phyloP scores from a whole-genome alignment of 2,797 vertebrate genomes.

The Micromesistius poutassou region DNA sequence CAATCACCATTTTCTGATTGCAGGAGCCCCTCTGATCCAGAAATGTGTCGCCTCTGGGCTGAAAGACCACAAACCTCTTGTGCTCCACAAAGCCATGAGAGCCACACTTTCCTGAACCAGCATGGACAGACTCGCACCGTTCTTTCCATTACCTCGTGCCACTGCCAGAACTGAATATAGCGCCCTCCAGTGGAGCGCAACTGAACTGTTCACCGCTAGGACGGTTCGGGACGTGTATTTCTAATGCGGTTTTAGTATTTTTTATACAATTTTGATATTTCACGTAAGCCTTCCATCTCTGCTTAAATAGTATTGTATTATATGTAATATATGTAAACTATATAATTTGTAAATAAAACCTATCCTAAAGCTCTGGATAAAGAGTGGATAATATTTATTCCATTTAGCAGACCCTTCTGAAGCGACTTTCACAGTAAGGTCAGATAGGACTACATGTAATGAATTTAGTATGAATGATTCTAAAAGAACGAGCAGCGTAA shows the following conservation, averaged over 20 bases:
- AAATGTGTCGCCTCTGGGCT: constrained; percentile 65
- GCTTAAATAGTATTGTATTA: constrained; percentile 66
- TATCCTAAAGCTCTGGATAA: constrained; percentile 38
- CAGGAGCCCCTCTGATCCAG: constrained; percentile 63
- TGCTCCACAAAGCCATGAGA: constrained; percentile 55
- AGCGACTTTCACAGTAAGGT: neutral
- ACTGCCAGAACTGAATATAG: constrained; percentile 57
- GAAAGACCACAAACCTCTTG: constrained; percentile 59
- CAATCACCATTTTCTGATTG: neutral
- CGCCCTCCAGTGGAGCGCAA: constrained; percentile 39
- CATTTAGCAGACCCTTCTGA: neutral
- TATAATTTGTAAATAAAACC: constrained; percentile 75
- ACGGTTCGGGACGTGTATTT: neutral
- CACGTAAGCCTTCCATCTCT: constrained; percentile 19
- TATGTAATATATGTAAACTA: constrained; percentile 79
- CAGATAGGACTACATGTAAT: neutral
- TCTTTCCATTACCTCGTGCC: constrained; percentile 69
- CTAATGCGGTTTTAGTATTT: neutral
- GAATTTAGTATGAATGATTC: neutral
- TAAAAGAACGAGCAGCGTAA: neutral
- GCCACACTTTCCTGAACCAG: constrained; percentile 66
- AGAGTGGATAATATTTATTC: neutral
- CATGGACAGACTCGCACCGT: constrained; percentile 50
- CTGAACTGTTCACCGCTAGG: neutral
- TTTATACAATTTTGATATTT: neutral